Base-by-base conservation (phyloP, 1,140 invertebrate genomes). In the Phortica variegata region DNA sequence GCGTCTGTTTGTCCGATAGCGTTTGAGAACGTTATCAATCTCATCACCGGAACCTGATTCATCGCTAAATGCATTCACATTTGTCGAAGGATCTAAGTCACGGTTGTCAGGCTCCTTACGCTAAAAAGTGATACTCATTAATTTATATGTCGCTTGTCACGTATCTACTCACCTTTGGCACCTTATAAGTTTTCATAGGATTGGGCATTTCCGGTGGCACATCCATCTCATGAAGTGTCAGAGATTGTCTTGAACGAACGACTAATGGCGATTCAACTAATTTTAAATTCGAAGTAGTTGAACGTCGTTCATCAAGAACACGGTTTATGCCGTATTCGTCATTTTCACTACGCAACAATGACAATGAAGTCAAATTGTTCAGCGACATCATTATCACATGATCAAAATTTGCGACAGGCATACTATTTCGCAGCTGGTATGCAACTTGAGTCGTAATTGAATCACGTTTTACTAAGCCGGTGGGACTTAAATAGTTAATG, bases 1-100 rank as follows among this genome's bases (percentile, higher is more conserved):
- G n/a, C n/a, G n/a, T n/a, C n/a, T 53, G 40, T 52, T 57, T 1
- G 29, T 31, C 8, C 58, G 47, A 9, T 43, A 18, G 3, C 45
- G 45, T n/a, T 60, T 60, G 2, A 43, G 47, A 7, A 42, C 20
- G 3, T 34, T 52, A 3, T 45, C 44, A 15, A 47, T 36, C 5
- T 47, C 45, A 40, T 45, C 18, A 3, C 54, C 51, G 1, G 54
- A 57, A 6, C 56, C 9, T 2, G 58, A 60, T 6, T 60, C 54
- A 0, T 45, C 48, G 23, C 38, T 57, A 5, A 49, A 2, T 0
- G 19, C 5, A 16, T 19, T 53, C 21, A 12, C 18, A 23, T n/a
- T 7, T 4, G 18, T 44, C 26, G 33, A 29, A 0, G 58, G 54
- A 17, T 57, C 20, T 8, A 60, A 49, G 1, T 13, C 9, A 10